Base-by-base conservation (phyloP, 53 echinoderm and acorn worm species). In the Zoroaster sp. region DNA sequence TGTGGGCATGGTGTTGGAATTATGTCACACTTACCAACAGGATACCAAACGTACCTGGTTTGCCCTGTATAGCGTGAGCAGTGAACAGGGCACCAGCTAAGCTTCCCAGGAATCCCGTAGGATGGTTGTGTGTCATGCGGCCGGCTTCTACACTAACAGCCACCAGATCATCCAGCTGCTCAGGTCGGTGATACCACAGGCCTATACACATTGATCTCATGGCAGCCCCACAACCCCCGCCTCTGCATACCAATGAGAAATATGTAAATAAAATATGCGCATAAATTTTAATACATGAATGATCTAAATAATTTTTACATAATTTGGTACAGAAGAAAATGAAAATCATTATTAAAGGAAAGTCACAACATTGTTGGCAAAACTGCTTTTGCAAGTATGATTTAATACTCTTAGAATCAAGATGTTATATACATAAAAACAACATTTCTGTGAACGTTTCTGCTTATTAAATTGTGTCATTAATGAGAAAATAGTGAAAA, bases 201-300 rank as follows among this genome's bases (percentile, higher is more conserved):
- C 98, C 98, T n/a, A 97, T 94, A 36, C 98, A 97, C 98, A 97
- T 97, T 21, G 98, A 52, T 51, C 98, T 63, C 98, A 97, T 97
- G 12, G 98, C 98, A 37, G 91, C 95, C n/a, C 98, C 98, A 87
- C 98, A 97, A 0, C 98, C 98, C 35, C 95, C 95, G 11, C 94
- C 98, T 68, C 98, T 97, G 71, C 5, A 76, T 42, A n/a, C n/a
- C n/a, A n/a, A n/a, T n/a, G n/a, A 73, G 40, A 44, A 44, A 86
- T 54, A 33, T 33, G 21, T 0, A 14, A 46, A 73, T 20, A 41
- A 53, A 45, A 35, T 39, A 67, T 89, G 71, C 43, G 28, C 33
- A 33, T 32, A 79, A 78, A n/a, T 55, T 81, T 89, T 66, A 42
- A 67, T 67, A 67, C 25, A 69, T 66, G 33, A 66, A 82, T 66